A percentile compares a stretch with the other conserved stretches of the same genome.
Evolutionary conservation across 2,888 invertebrate species (phyloP).

Genomic region (Zygogramma bicolorata): DNA sequence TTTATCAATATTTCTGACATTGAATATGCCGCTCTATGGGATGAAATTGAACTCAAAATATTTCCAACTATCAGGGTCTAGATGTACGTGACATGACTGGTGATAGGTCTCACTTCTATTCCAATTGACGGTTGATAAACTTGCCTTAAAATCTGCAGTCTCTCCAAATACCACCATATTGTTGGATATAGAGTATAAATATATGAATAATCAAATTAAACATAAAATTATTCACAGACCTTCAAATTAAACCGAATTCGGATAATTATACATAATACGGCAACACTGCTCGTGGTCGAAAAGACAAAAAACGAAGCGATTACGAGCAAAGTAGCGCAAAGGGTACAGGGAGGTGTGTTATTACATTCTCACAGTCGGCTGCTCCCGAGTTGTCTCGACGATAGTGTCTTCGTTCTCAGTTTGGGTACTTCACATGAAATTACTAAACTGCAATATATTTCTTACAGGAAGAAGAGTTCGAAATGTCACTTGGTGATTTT

Average conservation of each 20-base stretch:
- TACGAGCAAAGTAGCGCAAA: background rate
- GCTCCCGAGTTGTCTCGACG: background rate
- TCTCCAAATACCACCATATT: background rate
- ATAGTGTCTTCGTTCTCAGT: background rate
- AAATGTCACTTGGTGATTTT: background rate
- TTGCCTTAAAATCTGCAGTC: background rate
- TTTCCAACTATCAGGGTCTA: background rate
- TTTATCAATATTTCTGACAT: background rate
- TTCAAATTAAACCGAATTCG: background rate
- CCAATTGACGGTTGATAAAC: background rate
- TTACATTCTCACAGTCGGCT: background rate
- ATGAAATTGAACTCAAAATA: background rate
- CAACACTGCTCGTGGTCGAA: background rate
- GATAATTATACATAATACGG: background rate
- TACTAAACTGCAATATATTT: background rate
- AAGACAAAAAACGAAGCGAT: background rate
- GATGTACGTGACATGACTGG: background rate
- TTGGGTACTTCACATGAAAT: background rate
- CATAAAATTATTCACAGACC: background rate
- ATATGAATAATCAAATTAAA: background rate
- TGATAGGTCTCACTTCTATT: background rate
- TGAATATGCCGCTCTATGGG: background rate
- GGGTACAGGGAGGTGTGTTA: background rate
- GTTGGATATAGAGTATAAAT: background rate
- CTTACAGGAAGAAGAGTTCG: background rate